Percentiles rank a stretch among this genome's conserved stretches.
Conservation (phyloP, 2,888 invertebrate genomes). For the Allacma fusca region DNA sequence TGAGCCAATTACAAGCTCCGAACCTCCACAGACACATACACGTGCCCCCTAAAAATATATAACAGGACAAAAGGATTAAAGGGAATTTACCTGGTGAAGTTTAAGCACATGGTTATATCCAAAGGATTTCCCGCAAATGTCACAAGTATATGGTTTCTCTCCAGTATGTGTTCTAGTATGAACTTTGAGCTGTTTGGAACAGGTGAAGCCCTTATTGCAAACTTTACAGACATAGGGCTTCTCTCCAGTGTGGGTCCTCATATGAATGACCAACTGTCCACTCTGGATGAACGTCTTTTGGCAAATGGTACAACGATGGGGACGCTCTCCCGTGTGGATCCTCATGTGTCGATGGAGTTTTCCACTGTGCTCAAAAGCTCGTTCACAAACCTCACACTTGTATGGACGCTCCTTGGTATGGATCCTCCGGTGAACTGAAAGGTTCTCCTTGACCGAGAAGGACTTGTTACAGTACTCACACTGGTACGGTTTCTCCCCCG, state of each 20-base stretch:
- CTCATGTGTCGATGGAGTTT: slow-evolving; percentile 89
- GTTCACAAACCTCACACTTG: slow-evolving; percentile 85
- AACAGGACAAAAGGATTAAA: not conserved
- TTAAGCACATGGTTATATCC: slow-evolving; percentile 92
- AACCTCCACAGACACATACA: no score
- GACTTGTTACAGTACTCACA: slow-evolving; percentile 92
- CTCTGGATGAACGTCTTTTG: slow-evolving; percentile 90
- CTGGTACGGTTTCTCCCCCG: slow-evolving; percentile 88
- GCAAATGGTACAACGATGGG: slow-evolving; percentile 87
- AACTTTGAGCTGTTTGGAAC: slow-evolving; percentile 89
- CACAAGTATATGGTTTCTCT: slow-evolving; percentile 89
- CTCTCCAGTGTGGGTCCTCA: slow-evolving; percentile 81
- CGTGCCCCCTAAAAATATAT: not conserved
- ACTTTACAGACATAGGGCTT: slow-evolving; percentile 75
- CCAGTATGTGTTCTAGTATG: slow-evolving; percentile 91
- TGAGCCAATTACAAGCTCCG: no score
- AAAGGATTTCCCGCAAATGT: slow-evolving; percentile 88
- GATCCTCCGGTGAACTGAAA: slow-evolving; percentile 85
- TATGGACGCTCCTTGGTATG: slow-evolving; percentile 92
- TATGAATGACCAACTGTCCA: slow-evolving; percentile 88
- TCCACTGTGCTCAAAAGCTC: slow-evolving; percentile 90
- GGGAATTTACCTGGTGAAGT: slow-evolving; percentile 69
- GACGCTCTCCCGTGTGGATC: slow-evolving; percentile 88
- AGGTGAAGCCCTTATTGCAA: slow-evolving; percentile 90
- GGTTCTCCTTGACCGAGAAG: slow-evolving; percentile 90